Base-by-base conservation (phyloP, 2,888 invertebrate species). In the Saturnia japonica region DNA sequence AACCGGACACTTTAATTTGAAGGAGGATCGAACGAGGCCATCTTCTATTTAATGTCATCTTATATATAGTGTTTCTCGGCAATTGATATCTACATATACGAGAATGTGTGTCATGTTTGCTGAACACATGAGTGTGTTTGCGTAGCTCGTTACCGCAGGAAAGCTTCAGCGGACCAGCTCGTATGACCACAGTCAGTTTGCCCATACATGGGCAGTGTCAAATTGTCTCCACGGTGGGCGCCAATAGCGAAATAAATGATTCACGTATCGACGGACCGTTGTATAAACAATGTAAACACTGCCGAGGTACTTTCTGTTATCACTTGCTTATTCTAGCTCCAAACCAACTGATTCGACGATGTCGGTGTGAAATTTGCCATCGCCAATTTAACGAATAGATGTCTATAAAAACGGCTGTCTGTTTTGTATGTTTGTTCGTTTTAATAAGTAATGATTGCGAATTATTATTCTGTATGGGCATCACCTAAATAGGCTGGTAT, bases 201-300 rank as follows among this genome's bases (percentile, higher is more conserved):
- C 76, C 84, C 82, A 72, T 83, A 83, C 75, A 84, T 67, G 88
- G 87, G 68, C 70, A 78, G 88, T 88, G 89, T 86, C 86, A 87
- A 88, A 81, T 82, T 77, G 76, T 73, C 70, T 75, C 71, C 57
- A 40, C 54, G 66, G 70, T 66, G 70, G 70, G 54, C 64, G 70
- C 68, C 70, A 69, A 74, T 75, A 51, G 77, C 72, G 74, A 73
- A 75, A 75, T 73, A 72, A 47, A 64, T 51, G 69, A 66, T 51
- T 51, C 64, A 70, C 69, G 43, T 70, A 76, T 78, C 77, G 80
- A 70, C 69, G 42, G 69, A 76, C 78, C 77, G 80, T 81, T 82
- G 76, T 82, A 76, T 74, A 76, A 81, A 78, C 78, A 76, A 71
- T 57, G 62, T 68, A 28, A 76, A 78, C 76, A 77, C n/a, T 54